Percentiles rank a stretch among this genome's conserved stretches.
Evolutionary conservation across 1,140 invertebrate genomes (phyloP).

Genomic region (Bombus polaris): DNA sequence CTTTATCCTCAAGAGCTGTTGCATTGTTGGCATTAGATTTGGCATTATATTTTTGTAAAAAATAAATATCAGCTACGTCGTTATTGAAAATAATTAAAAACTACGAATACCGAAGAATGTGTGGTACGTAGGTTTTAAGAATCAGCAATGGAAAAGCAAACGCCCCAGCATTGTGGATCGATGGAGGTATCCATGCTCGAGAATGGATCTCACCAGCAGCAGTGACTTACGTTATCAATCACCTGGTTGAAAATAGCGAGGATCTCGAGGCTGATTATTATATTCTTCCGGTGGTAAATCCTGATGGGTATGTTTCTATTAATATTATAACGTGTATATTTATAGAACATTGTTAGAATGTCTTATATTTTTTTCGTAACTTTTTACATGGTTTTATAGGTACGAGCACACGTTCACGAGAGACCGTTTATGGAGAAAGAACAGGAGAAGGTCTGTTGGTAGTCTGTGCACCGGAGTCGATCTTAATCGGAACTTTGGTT

Average conservation of each 20-base stretch:
- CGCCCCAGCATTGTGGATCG: slow-evolving; percentile 84
- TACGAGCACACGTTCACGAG: slow-evolving; percentile 90
- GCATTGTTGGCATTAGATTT: no score
- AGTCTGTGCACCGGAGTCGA: slow-evolving; percentile 87
- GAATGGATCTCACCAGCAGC: slow-evolving; percentile 92
- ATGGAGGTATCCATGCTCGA: slow-evolving; percentile 88
- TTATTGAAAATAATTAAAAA: no score
- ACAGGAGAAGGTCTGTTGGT: slow-evolving; percentile 84
- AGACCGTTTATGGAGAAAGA: slow-evolving; percentile 87
- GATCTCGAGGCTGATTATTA: slow-evolving; percentile 85
- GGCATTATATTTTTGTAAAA: not conserved
- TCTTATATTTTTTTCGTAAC: not conserved
- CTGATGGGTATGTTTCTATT: slow-evolving; percentile 84
- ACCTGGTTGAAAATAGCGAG: slow-evolving; percentile 90
- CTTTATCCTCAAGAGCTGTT: no score
- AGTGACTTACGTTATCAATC: slow-evolving; percentile 87
- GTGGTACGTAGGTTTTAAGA: slow-evolving; percentile 81
- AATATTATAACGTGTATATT: not conserved
- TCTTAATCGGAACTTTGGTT: slow-evolving; percentile 88
- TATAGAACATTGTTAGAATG: not conserved
- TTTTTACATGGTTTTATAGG: slow-evolving; percentile 37
- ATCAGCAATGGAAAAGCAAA: slow-evolving; percentile 83
- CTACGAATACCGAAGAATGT: no score
- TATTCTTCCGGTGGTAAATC: slow-evolving; percentile 85
- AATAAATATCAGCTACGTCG: not conserved